Base-by-base conservation (phyloP, 2,797 vertebrate genomes). In the Mormyrus proboscirostris region DNA sequence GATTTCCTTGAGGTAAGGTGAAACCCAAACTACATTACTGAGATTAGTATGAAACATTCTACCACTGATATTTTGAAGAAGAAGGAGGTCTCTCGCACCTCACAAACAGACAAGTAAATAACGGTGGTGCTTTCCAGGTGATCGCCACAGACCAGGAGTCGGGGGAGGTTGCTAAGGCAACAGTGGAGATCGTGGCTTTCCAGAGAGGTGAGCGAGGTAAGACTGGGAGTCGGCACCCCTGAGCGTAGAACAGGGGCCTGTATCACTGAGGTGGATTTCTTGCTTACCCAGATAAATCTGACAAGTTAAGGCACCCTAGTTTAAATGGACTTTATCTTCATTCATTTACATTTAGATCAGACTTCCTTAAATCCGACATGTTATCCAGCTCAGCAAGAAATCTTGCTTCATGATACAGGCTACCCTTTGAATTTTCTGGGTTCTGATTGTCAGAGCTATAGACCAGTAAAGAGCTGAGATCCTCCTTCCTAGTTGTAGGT, bases 61-160 rank as follows among this genome's bases (percentile, higher is more conserved):
- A 16, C 41, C 4, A 7, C 69, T 19, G 33, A 19, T 41, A 19
- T 41, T 76, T 41, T 0, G 14, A 41, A 76, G 12, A 19, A 4
- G 14, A 41, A 41, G 12, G 69, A 19, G 4, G 14, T 16, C 14
- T 69, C 25, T 22, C 2, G 2, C 57, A 59, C 57, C n/a, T 59
- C 57, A 59, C n/a, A 59, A 29, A 29, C 79, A 83, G 19, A 12
- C 33, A 53, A 19, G 49, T 4, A 8, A 49, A 12, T 90, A 53
- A 88, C 90, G 22, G 1, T 86, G 89, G 86, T 90, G 12, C 19
- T 90, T 89, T 91, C 76, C 92, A 97, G 97, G 92, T 97, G 38
- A 89, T 88, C n/a, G 97, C 96, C 14, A 89, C 93, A 86, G 97
- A 97, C 90, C 93, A 93, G 88, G 96, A 97, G 88, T 96, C 97